phyloP scores from a whole-genome alignment of 1,140 invertebrate genomes.

The Achroia grisella region DNA sequence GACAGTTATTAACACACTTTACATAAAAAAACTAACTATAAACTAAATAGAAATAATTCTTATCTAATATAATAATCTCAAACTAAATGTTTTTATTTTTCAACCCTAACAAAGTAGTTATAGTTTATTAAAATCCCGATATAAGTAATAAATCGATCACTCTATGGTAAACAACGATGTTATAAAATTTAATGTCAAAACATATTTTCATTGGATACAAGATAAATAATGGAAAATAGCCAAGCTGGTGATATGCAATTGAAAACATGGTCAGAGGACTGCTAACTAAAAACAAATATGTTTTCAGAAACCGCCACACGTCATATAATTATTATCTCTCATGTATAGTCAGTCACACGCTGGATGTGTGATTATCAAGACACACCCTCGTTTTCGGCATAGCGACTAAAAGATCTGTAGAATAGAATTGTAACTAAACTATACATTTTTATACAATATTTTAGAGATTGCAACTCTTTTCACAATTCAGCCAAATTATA shows the following conservation, averaged over 20 bases:
- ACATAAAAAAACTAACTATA: too few species aligned
- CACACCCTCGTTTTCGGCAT: slow-evolving; percentile 58
- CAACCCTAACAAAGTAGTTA: too few species aligned
- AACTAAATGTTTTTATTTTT: too few species aligned
- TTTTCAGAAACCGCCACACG: slow-evolving; percentile 50
- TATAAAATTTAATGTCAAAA: slow-evolving; percentile 37
- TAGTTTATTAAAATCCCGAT: too few species aligned
- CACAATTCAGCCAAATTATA: too few species aligned
- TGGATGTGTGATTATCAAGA: slow-evolving; percentile 41
- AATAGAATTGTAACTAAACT: neutral
- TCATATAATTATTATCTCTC: slow-evolving; percentile 32
- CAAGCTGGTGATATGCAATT: slow-evolving; percentile 38
- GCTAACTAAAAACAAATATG: slow-evolving; percentile 57
- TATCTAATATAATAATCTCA: too few species aligned
- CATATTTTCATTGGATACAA: slow-evolving; percentile 60
- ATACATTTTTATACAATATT: too few species aligned
- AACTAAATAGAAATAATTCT: too few species aligned
- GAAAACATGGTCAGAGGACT: slow-evolving; percentile 54
- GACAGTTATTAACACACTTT: too few species aligned
- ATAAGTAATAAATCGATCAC: too few species aligned
- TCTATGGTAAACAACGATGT: slow-evolving; percentile 12
- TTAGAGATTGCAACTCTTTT: too few species aligned
- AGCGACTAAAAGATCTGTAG: slow-evolving; percentile 29
- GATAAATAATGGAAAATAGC: slow-evolving; percentile 64
- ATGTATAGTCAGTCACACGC: slow-evolving; percentile 32